Conservation (phyloP, 2,113 vertebrate species). For the Heteronetta atricapilla region DNA sequence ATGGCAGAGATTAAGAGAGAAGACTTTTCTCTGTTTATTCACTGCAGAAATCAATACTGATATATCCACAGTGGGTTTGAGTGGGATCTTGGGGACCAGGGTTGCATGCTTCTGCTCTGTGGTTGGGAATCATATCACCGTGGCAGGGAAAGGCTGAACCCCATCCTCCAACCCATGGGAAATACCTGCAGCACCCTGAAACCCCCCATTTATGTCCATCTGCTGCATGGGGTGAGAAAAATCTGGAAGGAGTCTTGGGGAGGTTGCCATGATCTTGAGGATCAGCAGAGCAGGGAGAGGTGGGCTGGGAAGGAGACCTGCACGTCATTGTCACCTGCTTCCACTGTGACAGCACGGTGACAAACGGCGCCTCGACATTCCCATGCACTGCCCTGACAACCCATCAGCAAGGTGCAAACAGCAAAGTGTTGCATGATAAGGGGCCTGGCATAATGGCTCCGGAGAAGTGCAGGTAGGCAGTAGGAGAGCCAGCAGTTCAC, state of each 20-base stretch:
- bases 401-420: slow-evolving; percentile 50
- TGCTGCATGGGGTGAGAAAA: background rate
- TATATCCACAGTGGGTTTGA: background rate
- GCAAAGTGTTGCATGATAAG: background rate
- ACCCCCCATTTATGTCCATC: accelerated
- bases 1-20: background rate
- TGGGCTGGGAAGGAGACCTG: background rate
- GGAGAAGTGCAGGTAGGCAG: background rate
- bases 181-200: background rate
- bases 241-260: background rate
- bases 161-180: background rate
- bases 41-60: background rate
- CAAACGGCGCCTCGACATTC: background rate
- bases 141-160: background rate
- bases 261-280: background rate
- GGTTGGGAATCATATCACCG: accelerated
- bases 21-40: background rate
- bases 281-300: background rate
- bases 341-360: background rate
- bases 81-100: background rate
- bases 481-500: slow-evolving; percentile 21
- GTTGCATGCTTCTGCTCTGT: accelerated
- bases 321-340: background rate
- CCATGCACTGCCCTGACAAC: background rate
- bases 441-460: background rate